Evolutionary conservation across 2,797 vertebrate species (phyloP), one percentile per base, ranked within the genome.

Genomic region (Loris lydekkerianus): DNA sequence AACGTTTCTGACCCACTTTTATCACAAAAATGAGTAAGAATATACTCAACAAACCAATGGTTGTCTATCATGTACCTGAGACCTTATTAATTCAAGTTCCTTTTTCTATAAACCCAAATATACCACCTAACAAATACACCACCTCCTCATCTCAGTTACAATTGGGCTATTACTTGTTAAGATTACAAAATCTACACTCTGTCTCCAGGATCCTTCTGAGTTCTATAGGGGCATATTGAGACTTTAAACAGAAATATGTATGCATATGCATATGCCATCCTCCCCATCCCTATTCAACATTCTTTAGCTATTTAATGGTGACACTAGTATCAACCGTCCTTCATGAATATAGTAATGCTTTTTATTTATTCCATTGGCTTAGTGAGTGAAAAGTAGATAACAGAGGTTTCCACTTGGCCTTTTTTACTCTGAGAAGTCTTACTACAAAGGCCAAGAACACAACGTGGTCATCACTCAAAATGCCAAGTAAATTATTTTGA

Each of bases 11-110:
- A 77, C 46, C n/a, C 5, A 76, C n/a, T 25, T 84, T 86, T 77
- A 43, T 86, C 49, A 72, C 72, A 43, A 86, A 34, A 95, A 93
- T 86, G 56, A 34, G 75, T 9, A 93, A 89, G 27, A 70, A 58
- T 75, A 7, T 23, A 92, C 73, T 93, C 61, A 46, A 65, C 21
- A 96, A 91, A 80, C 80, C 25, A 75, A 58, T 77, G 67, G 4
- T 3, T 80, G 3, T 2, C 17, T 77, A 61, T 75, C 14, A 61
- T n/a, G 18, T 72, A 86, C 4, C 29, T 25, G 58, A 85, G 78
- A 81, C 0, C 31, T 80, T 86, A 37, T 80, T 46, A 23, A 53
- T 56, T 29, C 14, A 15, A 14, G 14, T 53, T 53, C 11, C 49
- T 14, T 53, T 53, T 53, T 14, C 49, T 53, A 53, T 15, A 53